phyloP scores from a whole-genome alignment of 2,797 vertebrate species.

The Betta splendens region DNA sequence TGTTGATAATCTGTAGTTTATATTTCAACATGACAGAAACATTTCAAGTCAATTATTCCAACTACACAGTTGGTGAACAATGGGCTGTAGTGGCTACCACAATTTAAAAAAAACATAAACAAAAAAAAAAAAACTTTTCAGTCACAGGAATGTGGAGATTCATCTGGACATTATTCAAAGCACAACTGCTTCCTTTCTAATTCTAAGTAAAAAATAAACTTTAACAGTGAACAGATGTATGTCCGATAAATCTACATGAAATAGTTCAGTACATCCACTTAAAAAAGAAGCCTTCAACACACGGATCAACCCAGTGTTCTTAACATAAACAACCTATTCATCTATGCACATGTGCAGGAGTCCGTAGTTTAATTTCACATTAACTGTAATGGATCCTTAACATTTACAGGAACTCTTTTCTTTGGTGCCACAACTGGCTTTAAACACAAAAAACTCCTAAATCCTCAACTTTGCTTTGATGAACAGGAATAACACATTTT shows the following conservation, averaged over 20 bases:
- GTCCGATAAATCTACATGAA: slow-evolving; percentile 38
- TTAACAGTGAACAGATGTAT: slow-evolving; percentile 21
- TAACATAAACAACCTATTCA: slow-evolving; percentile 35
- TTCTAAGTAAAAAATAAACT: slow-evolving; percentile 21
- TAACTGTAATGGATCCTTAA: slow-evolving; percentile 30
- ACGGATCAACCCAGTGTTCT: slow-evolving; percentile 57
- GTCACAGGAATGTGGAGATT: slow-evolving; percentile 61
- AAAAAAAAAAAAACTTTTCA: no score
- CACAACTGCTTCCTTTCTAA: no score
- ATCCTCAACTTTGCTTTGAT: slow-evolving; percentile 47
- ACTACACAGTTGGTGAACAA: slow-evolving; percentile 17
- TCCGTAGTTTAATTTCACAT: slow-evolving; percentile 25
- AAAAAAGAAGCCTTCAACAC: slow-evolving; percentile 52
- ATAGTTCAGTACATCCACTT: slow-evolving; percentile 50
- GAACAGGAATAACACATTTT: slow-evolving; percentile 25
- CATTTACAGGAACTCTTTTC: slow-evolving; percentile 41
- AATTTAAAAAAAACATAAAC: slow-evolving; percentile 24
- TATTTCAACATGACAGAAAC: slow-evolving; percentile 28
- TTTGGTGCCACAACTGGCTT: slow-evolving; percentile 64
- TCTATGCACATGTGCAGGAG: slow-evolving; percentile 37
- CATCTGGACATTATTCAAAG: slow-evolving; percentile 53
- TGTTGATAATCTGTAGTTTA: slow-evolving; percentile 24
- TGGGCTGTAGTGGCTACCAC: slow-evolving; percentile 35
- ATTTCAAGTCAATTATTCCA: slow-evolving; percentile 36
- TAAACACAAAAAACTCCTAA: slow-evolving; percentile 42